Conservation (phyloP, 2,888 invertebrate genomes). For the Mellilla xanthometata region DNA sequence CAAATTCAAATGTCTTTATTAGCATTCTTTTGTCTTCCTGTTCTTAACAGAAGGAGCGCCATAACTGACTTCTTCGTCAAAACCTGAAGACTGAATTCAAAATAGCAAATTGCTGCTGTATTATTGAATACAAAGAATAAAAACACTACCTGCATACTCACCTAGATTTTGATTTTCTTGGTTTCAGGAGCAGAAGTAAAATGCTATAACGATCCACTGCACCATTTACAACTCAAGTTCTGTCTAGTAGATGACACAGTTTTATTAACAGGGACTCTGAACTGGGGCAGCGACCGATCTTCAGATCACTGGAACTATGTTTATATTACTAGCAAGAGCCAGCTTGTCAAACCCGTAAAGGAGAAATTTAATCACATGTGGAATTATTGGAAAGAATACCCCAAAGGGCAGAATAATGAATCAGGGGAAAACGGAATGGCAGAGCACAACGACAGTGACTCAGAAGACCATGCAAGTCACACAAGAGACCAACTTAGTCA, state of each 20-base stretch:
- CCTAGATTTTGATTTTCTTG: too few relatives aligned
- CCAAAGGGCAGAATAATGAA: not conserved
- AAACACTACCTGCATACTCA: too few relatives aligned
- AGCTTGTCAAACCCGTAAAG: slow-evolving; percentile 80
- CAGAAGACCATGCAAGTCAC: not conserved
- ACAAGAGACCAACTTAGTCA: slow-evolving; percentile 16
- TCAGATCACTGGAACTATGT: slow-evolving; percentile 88
- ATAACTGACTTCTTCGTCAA: too few relatives aligned
- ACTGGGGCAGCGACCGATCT: slow-evolving; percentile 89
- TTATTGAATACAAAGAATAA: too few relatives aligned
- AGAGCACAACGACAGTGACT: not conserved
- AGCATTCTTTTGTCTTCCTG: too few relatives aligned
- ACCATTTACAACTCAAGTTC: slow-evolving; percentile 91
- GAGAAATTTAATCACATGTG: slow-evolving; percentile 85
- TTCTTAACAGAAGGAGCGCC: too few relatives aligned
- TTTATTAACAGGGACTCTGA: slow-evolving; percentile 87
- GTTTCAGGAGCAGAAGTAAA: slow-evolving; percentile 82
- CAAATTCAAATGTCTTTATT: not conserved
- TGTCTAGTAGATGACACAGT: slow-evolving; percentile 84
- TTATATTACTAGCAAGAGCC: slow-evolving; percentile 81
- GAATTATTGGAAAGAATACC: slow-evolving; percentile 41
- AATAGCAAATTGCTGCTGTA: too few relatives aligned
- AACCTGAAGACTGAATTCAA: too few relatives aligned
- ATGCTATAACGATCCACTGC: slow-evolving; percentile 66
- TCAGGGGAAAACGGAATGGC: slow-evolving; percentile 3